Base-by-base conservation (phyloP, 2,797 vertebrate species). In the Epinephelus awoara region DNA sequence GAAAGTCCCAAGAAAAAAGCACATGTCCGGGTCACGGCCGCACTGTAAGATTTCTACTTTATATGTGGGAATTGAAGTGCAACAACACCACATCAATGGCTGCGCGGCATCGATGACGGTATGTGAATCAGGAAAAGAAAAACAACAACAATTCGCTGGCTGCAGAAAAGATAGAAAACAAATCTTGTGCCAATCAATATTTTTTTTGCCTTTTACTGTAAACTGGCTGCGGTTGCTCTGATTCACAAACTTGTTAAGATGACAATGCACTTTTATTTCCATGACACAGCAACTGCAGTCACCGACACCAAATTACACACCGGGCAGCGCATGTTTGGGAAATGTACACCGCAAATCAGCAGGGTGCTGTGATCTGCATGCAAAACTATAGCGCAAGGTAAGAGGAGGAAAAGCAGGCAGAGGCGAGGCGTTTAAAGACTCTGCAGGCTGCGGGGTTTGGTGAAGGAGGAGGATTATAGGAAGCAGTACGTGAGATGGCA, bases 401-500 rank as follows among this genome's bases (percentile, higher is more conserved):
- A 73, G 51, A 47, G 55, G 25, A 29, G 50, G 67, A 56, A 55
- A 82, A 56, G 19, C 27, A 49, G 50, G n/a, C 38, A 23, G 55
- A 4, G 47, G 27, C 1, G 57, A 79, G 75, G 72, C 19, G 29
- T 77, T 71, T 66, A 25, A 76, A 46, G 72, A 77, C 65, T 46
- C 77, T 54, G 79, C 52, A 79, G 75, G 47, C 74, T 61, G 72
- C 68, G 4, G 71, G 61, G 71, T 77, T 82, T 55, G 71, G 67
- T 67, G 72, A 68, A 67, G 75, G 71, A 67, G 54, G 52, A 44
- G 79, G 73, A 77, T 82, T 85, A 74, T 46, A 84, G 72, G 70
- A 78, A 74, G 84, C 74, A 56, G 71, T 88, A 79, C 18, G 78
- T 79, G 88, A 89, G 84, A 90, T 83, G 86, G 87, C 86, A 85